These are phyloP conservation scores for Dicrurus megarhynchus DNA, from an alignment of 2,113 vertebrate species.

Conservation along the genomic window DNA sequence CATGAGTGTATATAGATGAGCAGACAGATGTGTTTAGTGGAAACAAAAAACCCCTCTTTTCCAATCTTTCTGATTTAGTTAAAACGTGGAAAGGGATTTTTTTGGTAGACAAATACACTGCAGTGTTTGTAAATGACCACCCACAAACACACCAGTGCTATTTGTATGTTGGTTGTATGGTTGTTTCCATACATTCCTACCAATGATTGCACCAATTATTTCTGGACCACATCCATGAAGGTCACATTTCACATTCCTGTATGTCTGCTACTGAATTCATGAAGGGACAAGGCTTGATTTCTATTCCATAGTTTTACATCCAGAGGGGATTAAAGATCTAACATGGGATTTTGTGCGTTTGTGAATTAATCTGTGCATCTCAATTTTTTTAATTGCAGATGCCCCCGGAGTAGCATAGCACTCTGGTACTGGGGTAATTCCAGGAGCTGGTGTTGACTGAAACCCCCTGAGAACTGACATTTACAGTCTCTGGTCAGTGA, in stretches of 20 bases:
- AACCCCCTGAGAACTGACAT: background rate
- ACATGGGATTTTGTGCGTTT: too few species aligned
- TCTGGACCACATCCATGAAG: background rate
- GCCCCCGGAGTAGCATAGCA: accelerated
- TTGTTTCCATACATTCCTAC: background rate
- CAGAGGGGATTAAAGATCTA: background rate
- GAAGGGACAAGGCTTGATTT: background rate
- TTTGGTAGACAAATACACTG: background rate
- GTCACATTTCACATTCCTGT: background rate
- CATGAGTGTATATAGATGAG: conserved; percentile 43
- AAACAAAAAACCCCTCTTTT: conserved; percentile 2
- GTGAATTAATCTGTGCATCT: background rate
- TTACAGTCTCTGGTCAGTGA: background rate
- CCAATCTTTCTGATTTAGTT: conserved; percentile 29
- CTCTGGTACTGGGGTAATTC: background rate
- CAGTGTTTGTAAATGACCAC: conserved; percentile 6
- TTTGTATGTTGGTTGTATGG: too few species aligned
- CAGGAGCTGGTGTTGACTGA: background rate
- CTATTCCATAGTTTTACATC: background rate
- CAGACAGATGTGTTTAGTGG: conserved; percentile 49
- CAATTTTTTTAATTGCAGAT: background rate
- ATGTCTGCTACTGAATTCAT: background rate
- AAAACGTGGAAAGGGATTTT: background rate
- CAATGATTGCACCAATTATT: background rate
- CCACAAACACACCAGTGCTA: background rate